A percentile compares a stretch with the other conserved stretches of the same genome.
phyloP scores from a whole-genome alignment of 2,113 vertebrate genomes.

The Catharus fuscescens region DNA sequence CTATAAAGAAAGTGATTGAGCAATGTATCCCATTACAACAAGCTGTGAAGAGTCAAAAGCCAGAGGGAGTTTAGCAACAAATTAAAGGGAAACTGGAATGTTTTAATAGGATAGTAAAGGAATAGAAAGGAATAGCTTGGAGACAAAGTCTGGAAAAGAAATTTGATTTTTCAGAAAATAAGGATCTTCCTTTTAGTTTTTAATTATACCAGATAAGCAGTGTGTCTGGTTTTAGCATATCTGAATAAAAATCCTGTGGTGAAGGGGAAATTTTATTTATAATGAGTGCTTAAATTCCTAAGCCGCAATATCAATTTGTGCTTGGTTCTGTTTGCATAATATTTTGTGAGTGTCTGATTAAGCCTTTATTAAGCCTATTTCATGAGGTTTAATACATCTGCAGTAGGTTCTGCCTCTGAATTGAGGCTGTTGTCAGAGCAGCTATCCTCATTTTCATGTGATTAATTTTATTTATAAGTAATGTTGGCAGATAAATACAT shows the following conservation, averaged over 20 bases:
- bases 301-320: not conserved
- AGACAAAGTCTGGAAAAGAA: not conserved
- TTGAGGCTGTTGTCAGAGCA: not conserved
- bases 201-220: not conserved
- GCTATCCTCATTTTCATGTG: not conserved
- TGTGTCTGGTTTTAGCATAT: not conserved
- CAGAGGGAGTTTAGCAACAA: not conserved
- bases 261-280: not conserved
- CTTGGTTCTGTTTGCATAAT: not conserved
- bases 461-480: not conserved
- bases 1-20: not conserved
- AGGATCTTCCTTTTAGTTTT: not conserved
- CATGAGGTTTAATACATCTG: not conserved
- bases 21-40: not conserved
- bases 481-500: not conserved
- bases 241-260: not conserved
- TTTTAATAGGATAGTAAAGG: not conserved
- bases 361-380: constrained; percentile 25
- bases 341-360: not conserved
- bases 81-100: not conserved
- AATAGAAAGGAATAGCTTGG: not conserved
- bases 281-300: not conserved
- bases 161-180: not conserved
- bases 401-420: not conserved
- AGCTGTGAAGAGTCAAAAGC: not conserved